Evolutionary conservation across 2,888 invertebrate species (phyloP).

Genomic region (Dorcus hopei): DNA sequence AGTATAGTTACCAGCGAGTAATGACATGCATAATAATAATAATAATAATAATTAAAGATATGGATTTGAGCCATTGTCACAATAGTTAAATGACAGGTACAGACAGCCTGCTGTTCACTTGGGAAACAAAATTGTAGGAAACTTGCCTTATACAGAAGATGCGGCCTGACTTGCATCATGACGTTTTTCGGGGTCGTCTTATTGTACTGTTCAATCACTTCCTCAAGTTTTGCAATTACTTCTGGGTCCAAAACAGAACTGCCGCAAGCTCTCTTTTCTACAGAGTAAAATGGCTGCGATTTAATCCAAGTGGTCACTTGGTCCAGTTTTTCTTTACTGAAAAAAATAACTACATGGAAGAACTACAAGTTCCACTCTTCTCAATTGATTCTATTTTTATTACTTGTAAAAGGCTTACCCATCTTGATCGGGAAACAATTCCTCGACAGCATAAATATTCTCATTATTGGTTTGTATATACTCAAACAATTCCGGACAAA

Average conservation of each 20-base stretch:
- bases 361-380: too few species aligned
- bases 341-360: conserved; percentile 17
- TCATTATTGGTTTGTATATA: conserved; percentile 53
- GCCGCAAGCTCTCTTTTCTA: conserved; percentile 67
- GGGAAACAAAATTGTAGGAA: too few species aligned
- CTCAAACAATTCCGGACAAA: conserved; percentile 65
- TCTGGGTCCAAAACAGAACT: conserved; percentile 69
- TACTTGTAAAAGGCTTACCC: conserved; percentile 21
- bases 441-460: conserved; percentile 65
- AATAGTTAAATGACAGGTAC: background rate
- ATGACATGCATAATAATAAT: background rate
- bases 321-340: conserved; percentile 53
- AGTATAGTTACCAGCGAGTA: background rate
- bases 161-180: conserved; percentile 76
- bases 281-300: conserved; percentile 60
- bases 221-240: conserved; percentile 55
- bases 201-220: conserved; percentile 46
- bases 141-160: conserved; percentile 66
- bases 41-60: background rate
- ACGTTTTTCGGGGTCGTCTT: conserved; percentile 50
- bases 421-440: conserved; percentile 55
- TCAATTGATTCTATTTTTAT: too few species aligned
- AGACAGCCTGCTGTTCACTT: background rate
- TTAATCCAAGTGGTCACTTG: conserved; percentile 67
- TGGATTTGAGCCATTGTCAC: conserved; percentile 3